These are phyloP conservation scores for Pogonognathellus flavescens DNA, from an alignment of 1,140 invertebrate genomes.

Conservation along the genomic window DNA sequence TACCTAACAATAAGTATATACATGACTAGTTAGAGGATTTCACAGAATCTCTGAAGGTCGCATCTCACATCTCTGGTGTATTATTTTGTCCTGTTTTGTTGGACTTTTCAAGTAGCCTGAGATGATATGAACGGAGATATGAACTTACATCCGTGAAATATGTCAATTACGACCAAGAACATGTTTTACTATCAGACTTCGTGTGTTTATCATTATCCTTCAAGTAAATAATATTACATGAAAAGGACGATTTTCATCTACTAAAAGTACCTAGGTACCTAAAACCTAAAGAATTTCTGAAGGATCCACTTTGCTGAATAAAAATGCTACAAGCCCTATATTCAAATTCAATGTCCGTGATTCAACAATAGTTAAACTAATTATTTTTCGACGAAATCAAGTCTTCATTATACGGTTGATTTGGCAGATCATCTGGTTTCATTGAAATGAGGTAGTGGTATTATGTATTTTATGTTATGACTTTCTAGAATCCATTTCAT, in stretches of 20 bases:
- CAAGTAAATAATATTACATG: not conserved
- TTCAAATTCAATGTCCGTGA: not conserved
- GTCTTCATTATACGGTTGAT: constrained; percentile 28
- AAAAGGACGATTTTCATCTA: not conserved
- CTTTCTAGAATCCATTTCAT: constrained; percentile 20
- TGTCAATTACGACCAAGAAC: constrained; percentile 19
- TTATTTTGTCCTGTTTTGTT: not conserved
- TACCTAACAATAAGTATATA: not conserved
- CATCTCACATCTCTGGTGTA: constrained; percentile 4
- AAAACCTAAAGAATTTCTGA: not conserved
- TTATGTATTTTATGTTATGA: not conserved
- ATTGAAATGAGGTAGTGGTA: not conserved
- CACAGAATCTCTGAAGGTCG: constrained; percentile 34
- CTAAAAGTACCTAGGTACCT: constrained; percentile 8
- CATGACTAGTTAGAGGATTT: constrained; percentile 13
- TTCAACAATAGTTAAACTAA: not conserved
- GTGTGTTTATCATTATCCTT: constrained; percentile 31
- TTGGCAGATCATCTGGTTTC: constrained; percentile 3
- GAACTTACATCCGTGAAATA: constrained; percentile 39
- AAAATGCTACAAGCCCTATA: not conserved
- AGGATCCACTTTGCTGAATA: not conserved
- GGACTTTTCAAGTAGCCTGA: not conserved
- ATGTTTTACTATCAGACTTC: constrained; percentile 16
- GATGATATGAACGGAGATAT: constrained; percentile 27
- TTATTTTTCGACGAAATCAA: constrained; percentile 44